phyloP scores from a whole-genome alignment of 2,113 vertebrate genomes.

The Indicator maculatus region DNA sequence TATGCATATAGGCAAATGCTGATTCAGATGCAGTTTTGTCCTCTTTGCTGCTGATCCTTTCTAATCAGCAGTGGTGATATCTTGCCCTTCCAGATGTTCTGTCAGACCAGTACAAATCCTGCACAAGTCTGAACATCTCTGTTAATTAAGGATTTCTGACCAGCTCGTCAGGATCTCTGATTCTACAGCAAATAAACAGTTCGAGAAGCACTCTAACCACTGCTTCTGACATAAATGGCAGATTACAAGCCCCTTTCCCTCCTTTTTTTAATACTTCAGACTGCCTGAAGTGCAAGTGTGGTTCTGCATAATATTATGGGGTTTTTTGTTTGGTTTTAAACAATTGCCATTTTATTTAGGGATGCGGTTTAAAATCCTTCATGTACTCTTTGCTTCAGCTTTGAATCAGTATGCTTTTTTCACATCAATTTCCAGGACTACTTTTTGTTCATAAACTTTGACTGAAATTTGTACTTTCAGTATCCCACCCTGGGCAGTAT shows the following conservation, averaged over 20 bases:
- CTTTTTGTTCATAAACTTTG: not conserved
- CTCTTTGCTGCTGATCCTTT: not conserved
- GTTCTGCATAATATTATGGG: not conserved
- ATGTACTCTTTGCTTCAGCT: not conserved
- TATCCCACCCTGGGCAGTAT: not conserved
- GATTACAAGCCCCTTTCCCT: not conserved
- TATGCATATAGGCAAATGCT: not conserved
- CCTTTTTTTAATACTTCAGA: not conserved
- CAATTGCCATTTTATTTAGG: not conserved
- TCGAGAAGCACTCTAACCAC: not conserved
- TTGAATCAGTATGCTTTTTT: not conserved
- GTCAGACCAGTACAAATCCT: constrained; percentile 1
- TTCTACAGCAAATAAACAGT: not conserved
- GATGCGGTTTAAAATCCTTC: not conserved
- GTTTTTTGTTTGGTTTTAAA: not conserved
- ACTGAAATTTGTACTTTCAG: not conserved
- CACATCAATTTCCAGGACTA: not conserved
- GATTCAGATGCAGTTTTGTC: not conserved
- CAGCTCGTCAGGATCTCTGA: not conserved
- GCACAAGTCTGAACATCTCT: not conserved
- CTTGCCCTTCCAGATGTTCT: not conserved
- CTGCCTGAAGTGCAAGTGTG: not conserved
- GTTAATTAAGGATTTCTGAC: constrained; percentile 5
- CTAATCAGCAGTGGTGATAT: not conserved
- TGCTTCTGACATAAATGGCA: not conserved